Base-by-base conservation (phyloP, 1,140 invertebrate genomes). In the Oncopodura yosiiana region DNA sequence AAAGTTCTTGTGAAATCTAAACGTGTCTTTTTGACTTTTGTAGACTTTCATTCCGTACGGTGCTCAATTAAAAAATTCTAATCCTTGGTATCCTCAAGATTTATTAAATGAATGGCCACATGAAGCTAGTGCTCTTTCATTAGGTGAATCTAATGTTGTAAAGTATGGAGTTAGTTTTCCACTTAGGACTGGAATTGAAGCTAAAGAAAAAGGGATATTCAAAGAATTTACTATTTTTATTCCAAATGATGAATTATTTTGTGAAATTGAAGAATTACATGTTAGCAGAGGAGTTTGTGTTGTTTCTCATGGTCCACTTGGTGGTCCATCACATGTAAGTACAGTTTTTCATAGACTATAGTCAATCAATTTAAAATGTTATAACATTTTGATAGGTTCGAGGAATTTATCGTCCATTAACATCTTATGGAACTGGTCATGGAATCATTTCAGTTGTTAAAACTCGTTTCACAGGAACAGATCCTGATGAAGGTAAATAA, bases 61-160 rank as follows among this genome's bases (percentile, higher is more conserved):
- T 29, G 12, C 45, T 3, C 62, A 64, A 41, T 6, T 64, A 16
- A 51, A 58, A 24, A 34, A 49, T 23, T 48, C 43, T 3, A 50
- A 38, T 30, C 52, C 55, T 21, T 64, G 62, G 62, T 64, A 61
- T 53, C 46, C 55, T n/a, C 58, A 60, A 52, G 62, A 64, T 32
- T 23, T 49, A 8, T 60, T 44, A n/a, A 52, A 56, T 29, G 58
- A 61, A 9, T 61, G 52, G 62, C 44, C 56, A 3, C 58, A 64
- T 43, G 41, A 49, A 38, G 46, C 56, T 11, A 58, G 55, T 56
- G 62, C 62, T 8, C 27, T 64, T 3, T 49, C 58, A 3, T 41
- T 64, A 18, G 62, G 62, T 3, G 62, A 64, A 51, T 64, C 62
- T 14, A 42, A 27, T 36, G 41, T 64, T 14, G 23, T 58, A 3